Percentiles rank a stretch among this genome's conserved stretches.
phyloP scores from a whole-genome alignment of 2,113 vertebrate species.

The Pelusios castaneus region DNA sequence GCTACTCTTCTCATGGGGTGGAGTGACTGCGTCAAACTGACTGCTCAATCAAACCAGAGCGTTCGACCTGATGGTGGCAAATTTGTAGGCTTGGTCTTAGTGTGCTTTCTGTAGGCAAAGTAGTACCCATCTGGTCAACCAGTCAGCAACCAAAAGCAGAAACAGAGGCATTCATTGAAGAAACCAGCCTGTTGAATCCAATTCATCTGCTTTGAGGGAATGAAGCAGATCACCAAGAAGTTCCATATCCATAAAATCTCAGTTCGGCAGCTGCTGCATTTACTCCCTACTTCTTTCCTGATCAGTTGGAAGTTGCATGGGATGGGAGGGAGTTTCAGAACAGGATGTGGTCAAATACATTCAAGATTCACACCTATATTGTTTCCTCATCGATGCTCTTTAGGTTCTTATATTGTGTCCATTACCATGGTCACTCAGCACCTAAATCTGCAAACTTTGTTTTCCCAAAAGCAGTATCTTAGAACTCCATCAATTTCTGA shows the following conservation, averaged over 20 bases:
- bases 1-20: too few species aligned
- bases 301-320: too few species aligned
- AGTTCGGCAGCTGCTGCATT: background rate
- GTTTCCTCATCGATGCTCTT: background rate
- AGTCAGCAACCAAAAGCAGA: background rate
- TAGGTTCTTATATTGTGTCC: background rate
- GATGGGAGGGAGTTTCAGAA: too few species aligned
- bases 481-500: background rate
- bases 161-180: too few species aligned
- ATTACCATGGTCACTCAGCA: background rate
- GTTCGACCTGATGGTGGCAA: too few species aligned
- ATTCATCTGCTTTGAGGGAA: background rate
- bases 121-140: background rate
- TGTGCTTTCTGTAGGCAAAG: background rate
- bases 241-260: background rate
- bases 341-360: too few species aligned
- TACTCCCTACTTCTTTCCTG: background rate
- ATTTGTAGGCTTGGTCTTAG: background rate
- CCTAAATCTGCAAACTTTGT: background rate
- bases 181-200: background rate
- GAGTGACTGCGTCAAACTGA: too few species aligned
- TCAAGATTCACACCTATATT: too few species aligned
- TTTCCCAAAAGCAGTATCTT: background rate
- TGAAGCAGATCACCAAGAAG: background rate
- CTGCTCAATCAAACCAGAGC: too few species aligned